Conservation (phyloP, 1,140 invertebrate genomes). For the Drepana arcuata region DNA sequence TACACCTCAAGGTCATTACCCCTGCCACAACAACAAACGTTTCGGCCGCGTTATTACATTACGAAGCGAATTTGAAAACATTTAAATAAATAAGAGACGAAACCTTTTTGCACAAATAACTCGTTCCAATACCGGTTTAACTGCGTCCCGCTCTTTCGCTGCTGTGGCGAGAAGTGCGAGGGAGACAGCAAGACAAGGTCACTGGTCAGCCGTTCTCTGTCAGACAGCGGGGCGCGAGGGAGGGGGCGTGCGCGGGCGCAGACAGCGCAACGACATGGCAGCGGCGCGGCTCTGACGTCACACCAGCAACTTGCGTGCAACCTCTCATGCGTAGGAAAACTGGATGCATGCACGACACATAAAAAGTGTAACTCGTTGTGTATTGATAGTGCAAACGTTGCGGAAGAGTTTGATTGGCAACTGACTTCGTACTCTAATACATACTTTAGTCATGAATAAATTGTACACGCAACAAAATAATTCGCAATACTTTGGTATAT, state of each 20-base stretch:
- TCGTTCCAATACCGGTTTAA: conserved; percentile 46
- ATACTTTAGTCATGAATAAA: no score
- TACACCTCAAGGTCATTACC: conserved; percentile 50
- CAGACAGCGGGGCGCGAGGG: conserved; percentile 52
- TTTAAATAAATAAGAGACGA: conserved; percentile 55
- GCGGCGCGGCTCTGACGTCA: conserved; percentile 51
- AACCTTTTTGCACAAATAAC: conserved; percentile 58
- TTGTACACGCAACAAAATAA: no score
- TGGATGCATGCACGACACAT: conserved; percentile 32
- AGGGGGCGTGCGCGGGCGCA: conserved; percentile 39
- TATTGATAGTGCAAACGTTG: conserved; percentile 14
- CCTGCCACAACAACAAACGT: conserved; percentile 37
- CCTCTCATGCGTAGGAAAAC: conserved; percentile 51
- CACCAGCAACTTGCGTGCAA: conserved; percentile 26
- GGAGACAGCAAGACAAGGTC: conserved; percentile 55
- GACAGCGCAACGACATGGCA: conserved; percentile 49
- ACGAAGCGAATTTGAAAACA: conserved; percentile 55
- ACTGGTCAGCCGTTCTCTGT: conserved; percentile 61
- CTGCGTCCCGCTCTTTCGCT: conserved; percentile 21
- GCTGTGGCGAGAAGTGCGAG: conserved; percentile 19
- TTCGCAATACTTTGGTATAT: no score
- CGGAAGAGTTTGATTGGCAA: conserved; percentile 8
- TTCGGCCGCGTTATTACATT: conserved; percentile 32
- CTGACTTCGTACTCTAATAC: no score
- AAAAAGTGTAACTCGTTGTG: conserved; percentile 27